phyloP scores from a whole-genome alignment of 2,797 vertebrate genomes.

The Coranthus polyacanthus region DNA sequence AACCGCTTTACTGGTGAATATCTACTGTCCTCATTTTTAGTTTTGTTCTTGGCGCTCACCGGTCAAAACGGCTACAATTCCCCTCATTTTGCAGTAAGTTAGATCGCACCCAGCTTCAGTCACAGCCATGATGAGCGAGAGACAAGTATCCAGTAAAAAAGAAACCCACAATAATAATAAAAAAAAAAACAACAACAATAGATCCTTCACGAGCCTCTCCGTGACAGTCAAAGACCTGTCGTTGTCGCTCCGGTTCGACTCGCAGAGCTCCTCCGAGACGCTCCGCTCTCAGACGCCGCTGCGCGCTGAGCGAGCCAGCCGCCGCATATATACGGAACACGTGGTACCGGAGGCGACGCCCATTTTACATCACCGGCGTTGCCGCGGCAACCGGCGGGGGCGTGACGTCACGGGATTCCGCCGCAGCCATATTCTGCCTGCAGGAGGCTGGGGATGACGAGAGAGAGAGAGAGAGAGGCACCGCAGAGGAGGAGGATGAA shows the following conservation, averaged over 20 bases:
- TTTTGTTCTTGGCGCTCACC: constrained; percentile 69
- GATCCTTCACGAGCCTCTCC: background rate
- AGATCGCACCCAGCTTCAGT: constrained; percentile 84
- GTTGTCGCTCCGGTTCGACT: background rate
- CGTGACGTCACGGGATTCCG: constrained; percentile 85
- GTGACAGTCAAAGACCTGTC: background rate
- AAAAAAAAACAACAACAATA: background rate
- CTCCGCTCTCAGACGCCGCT: constrained; percentile 22
- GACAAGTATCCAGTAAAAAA: constrained; percentile 20
- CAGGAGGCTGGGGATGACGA: constrained; percentile 49
- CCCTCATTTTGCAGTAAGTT: constrained; percentile 88
- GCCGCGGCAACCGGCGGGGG: constrained; percentile 63
- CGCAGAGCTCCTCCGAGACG: background rate
- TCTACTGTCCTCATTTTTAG: too few relatives aligned
- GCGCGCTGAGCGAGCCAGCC: background rate
- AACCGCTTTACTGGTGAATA: too few relatives aligned
- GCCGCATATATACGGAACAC: constrained; percentile 74
- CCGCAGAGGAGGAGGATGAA: constrained; percentile 42
- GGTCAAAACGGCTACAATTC: constrained; percentile 83
- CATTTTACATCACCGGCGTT: constrained; percentile 69
- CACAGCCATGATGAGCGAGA: constrained; percentile 76
- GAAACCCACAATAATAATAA: background rate
- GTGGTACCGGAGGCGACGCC: constrained; percentile 67
- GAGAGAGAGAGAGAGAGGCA: constrained; percentile 13
- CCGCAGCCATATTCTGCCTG: constrained; percentile 49